Evolutionary conservation across 2,888 invertebrate species (phyloP).

Genomic region (Drosophila pseudotalamancana): DNA sequence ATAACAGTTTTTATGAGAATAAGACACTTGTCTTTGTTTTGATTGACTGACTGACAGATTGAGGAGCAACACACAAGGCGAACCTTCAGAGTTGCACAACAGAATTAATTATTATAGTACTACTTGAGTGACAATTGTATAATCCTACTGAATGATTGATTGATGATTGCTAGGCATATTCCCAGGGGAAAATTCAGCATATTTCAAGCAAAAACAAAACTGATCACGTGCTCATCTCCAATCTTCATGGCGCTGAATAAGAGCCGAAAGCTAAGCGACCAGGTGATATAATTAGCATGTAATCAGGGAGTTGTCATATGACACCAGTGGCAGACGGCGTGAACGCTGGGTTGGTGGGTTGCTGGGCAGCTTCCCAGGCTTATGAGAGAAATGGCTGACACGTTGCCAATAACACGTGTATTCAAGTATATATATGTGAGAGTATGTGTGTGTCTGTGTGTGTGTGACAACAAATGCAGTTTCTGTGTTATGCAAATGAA

Average conservation of each 20-base stretch:
- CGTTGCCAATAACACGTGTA: slow-evolving; percentile 19
- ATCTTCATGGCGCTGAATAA: not conserved
- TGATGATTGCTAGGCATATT: no score
- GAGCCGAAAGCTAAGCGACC: slow-evolving; percentile 11
- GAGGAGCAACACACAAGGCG: no score
- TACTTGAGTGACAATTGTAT: no score
- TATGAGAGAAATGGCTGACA: slow-evolving; percentile 28
- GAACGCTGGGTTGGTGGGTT: slow-evolving; percentile 1
- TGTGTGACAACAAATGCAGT: slow-evolving; percentile 59
- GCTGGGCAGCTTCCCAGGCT: slow-evolving; percentile 45
- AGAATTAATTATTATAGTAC: no score
- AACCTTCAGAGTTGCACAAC: no score
- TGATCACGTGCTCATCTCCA: not conserved
- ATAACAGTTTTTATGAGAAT: not conserved
- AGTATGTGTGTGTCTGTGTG: slow-evolving; percentile 25
- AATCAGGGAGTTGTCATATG: slow-evolving; percentile 48
- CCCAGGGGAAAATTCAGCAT: no score
- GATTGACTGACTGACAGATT: no score
- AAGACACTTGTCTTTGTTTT: no score
- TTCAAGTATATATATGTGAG: no score
- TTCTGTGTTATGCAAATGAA: slow-evolving; percentile 70
- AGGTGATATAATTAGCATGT: slow-evolving; percentile 69
- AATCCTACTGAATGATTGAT: no score
- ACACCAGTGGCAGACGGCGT: slow-evolving; percentile 34
- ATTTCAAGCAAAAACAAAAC: not conserved